Base-by-base conservation (phyloP, 2,113 vertebrate species). In the Cyrtonyx montezumae region DNA sequence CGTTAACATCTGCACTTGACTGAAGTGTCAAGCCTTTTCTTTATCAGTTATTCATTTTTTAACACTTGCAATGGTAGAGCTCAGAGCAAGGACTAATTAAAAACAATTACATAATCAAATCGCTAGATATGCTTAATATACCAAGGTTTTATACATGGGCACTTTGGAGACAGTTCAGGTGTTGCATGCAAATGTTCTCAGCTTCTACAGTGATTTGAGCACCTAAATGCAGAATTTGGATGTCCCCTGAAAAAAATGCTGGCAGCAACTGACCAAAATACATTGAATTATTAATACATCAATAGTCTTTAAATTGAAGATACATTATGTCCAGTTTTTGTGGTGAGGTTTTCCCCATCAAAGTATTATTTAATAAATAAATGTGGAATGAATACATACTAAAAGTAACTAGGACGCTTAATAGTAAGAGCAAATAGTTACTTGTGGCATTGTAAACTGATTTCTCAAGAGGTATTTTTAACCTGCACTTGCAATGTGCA, bases 51-150 rank as follows among this genome's bases (percentile, higher is more conserved):
- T 20, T 90, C 80, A 34, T 77, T 84, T 93, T 88, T 86, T 76
- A 88, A 69, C 42, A 69, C 26, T 87, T 48, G 75, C 78, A 61
- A 13, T 69, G n/a, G 59, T 51, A 67, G 37, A 45, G 45, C 42
- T 91, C 87, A 88, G 69, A 92, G 83, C 8, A 78, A 80, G 53
- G 23, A 56, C 43, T 81, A 90, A 90, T 90, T 88, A 79, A 87
- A 93, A 94, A 15, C 14, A 69, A 68, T 69, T 93, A 81, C 14
- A 76, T 79, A 88, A 94, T 88, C 62, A 84, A 87, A 78, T 56
- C 79, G 21, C 51, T 69, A 91, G 58, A 91, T 90, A 86, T 66
- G 45, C 23, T 84, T 88, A 88, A 59, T 65, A 65, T 34, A 59
- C 22, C 13, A 71, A 86, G 66, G 78, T 63, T 86, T 90, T 51